phyloP scores from a whole-genome alignment of 2,888 invertebrate genomes.

The Plagodis dolabraria region DNA sequence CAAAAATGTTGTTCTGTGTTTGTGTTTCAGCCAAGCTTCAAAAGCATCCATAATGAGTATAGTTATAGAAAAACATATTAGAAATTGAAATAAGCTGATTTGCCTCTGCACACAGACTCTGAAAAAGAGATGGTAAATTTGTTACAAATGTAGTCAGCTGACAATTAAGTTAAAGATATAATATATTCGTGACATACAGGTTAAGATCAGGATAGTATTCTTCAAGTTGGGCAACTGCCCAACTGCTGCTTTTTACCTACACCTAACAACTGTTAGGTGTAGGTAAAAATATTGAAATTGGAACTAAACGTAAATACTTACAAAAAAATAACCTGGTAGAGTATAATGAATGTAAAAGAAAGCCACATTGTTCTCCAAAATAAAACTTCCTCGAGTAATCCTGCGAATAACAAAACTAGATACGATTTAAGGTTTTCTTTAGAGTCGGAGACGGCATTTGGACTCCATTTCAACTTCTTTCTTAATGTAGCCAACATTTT shows the following conservation, averaged over 20 bases:
- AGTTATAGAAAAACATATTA: slow-evolving; percentile 54
- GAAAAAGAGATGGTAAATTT: slow-evolving; percentile 39
- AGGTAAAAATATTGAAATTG: not conserved
- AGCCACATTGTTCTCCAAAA: slow-evolving; percentile 76
- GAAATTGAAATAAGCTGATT: slow-evolving; percentile 63
- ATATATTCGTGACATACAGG: not conserved
- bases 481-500: slow-evolving; percentile 63
- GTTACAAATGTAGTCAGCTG: not conserved
- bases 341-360: slow-evolving; percentile 62
- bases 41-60: slow-evolving; percentile 65
- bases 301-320: slow-evolving; percentile 51
- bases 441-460: slow-evolving; percentile 52
- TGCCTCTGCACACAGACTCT: slow-evolving; percentile 65
- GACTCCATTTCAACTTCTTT: slow-evolving; percentile 63
- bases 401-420: slow-evolving; percentile 59
- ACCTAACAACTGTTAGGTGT: too few species aligned
- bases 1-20: slow-evolving; percentile 71
- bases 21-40: slow-evolving; percentile 74
- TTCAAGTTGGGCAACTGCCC: not conserved
- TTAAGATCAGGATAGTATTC: not conserved
- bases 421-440: slow-evolving; percentile 57
- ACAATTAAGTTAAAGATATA: not conserved
- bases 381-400: slow-evolving; percentile 72
- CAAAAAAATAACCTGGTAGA: slow-evolving; percentile 64
- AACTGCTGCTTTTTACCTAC: too few species aligned